Conservation (phyloP, 2,888 invertebrate genomes). For the Siphlonurus alternatus region DNA sequence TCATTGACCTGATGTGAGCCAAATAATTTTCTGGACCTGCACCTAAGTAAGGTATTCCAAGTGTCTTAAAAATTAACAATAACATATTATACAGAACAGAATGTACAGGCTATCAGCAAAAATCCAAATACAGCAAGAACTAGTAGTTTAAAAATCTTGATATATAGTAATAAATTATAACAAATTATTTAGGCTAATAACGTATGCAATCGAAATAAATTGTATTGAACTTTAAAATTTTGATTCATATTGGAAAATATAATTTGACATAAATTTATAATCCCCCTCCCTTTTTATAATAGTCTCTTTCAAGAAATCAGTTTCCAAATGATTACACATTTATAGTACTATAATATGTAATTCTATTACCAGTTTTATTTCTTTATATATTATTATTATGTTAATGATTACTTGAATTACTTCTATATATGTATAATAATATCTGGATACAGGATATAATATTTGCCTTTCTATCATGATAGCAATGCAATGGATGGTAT, state of each 20-base stretch:
- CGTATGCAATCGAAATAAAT: not conserved
- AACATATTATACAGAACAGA: too few relatives aligned
- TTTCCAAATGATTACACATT: not conserved
- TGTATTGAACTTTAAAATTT: not conserved
- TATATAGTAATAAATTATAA: too few relatives aligned
- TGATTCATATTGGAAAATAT: not conserved
- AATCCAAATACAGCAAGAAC: too few relatives aligned
- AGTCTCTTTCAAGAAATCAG: not conserved
- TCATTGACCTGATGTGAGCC: too few relatives aligned
- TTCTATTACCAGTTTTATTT: not conserved
- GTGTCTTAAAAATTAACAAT: too few relatives aligned
- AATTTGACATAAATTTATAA: not conserved
- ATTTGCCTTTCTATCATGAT: not conserved
- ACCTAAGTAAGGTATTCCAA: too few relatives aligned
- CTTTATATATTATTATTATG: not conserved
- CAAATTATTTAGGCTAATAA: too few relatives aligned
- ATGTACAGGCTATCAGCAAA: too few relatives aligned
- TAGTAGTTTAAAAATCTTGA: too few relatives aligned
- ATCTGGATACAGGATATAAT: not conserved
- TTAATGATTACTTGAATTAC: not conserved
- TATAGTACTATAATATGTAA: not conserved
- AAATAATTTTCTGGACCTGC: too few relatives aligned
- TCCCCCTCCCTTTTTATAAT: not conserved
- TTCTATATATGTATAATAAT: too few relatives aligned
- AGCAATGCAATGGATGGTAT: not conserved